These are phyloP conservation scores for Mactromeris polynyma DNA, from an alignment of 2,888 invertebrate species.

Conservation along the genomic window DNA sequence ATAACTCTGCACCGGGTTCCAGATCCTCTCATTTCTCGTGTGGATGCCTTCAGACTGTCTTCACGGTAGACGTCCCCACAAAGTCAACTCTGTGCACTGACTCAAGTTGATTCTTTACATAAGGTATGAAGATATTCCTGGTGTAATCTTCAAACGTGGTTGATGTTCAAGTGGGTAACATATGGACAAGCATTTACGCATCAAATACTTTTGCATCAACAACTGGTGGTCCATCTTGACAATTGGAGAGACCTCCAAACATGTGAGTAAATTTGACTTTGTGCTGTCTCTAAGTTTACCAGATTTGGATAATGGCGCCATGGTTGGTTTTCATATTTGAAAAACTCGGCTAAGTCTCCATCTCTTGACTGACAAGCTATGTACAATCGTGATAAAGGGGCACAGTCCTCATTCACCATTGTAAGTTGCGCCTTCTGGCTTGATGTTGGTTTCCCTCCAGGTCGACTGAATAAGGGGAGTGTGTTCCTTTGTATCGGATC, in stretches of 20 bases:
- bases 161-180: no score
- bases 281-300: slow-evolving; percentile 23
- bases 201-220: no score
- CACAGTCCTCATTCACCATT: neutral
- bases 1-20: neutral
- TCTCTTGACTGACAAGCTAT: slow-evolving; percentile 26
- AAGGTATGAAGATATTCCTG: slow-evolving; percentile 37
- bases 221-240: no score
- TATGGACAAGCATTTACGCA: no score
- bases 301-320: slow-evolving; percentile 26
- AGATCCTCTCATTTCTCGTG: neutral
- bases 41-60: neutral
- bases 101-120: neutral
- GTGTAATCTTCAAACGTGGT: slow-evolving; percentile 68
- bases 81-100: slow-evolving; percentile 38
- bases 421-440: neutral
- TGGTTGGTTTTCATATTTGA: slow-evolving; percentile 17
- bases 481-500: no score
- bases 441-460: neutral
- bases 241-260: no score
- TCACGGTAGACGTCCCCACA: neutral
- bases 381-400: slow-evolving; percentile 19
- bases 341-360: slow-evolving; percentile 25
- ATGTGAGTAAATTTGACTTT: slow-evolving; percentile 41
- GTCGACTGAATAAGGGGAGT: no score